Percentiles rank a stretch among this genome's conserved stretches.
phyloP scores from a whole-genome alignment of 2,888 invertebrate species.

The Andrena bicolor region DNA sequence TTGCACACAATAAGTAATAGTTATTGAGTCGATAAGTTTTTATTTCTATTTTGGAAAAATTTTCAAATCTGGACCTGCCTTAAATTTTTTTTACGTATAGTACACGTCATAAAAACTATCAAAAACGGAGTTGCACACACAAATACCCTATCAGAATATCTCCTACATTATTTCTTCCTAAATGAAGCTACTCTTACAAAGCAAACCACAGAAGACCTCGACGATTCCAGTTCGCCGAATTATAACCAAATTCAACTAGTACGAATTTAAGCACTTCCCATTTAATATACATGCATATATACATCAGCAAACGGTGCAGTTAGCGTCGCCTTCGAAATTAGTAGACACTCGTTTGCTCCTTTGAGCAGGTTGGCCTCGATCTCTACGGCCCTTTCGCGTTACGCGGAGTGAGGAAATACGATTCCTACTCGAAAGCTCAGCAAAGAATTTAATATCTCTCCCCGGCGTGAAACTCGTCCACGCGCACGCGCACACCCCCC shows the following conservation, averaged over 20 bases:
- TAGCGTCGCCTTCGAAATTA: slow-evolving; percentile 38
- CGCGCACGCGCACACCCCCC: neutral
- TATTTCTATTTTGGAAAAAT: too few relatives aligned
- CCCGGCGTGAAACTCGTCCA: slow-evolving; percentile 9
- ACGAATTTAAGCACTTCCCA: neutral
- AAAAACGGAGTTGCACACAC: neutral
- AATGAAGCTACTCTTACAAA: neutral
- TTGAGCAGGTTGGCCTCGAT: slow-evolving; percentile 34
- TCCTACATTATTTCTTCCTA: neutral
- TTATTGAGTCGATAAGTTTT: too few relatives aligned
- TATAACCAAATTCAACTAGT: slow-evolving; percentile 5
- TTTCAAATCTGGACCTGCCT: too few relatives aligned
- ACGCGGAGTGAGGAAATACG: slow-evolving; percentile 31
- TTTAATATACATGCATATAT: neutral
- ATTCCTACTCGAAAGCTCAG: neutral
- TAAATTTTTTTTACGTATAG: too few relatives aligned
- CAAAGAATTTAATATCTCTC: slow-evolving; percentile 45
- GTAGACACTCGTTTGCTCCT: slow-evolving; percentile 36
- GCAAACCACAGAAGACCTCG: neutral
- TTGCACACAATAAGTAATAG: too few relatives aligned
- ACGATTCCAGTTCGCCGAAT: slow-evolving; percentile 21
- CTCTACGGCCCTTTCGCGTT: slow-evolving; percentile 27
- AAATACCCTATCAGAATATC: neutral
- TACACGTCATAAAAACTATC: neutral
- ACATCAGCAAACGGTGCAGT: slow-evolving; percentile 18